Conservation (phyloP, 1,140 invertebrate species). For the Diabrotica undecimpunctata region DNA sequence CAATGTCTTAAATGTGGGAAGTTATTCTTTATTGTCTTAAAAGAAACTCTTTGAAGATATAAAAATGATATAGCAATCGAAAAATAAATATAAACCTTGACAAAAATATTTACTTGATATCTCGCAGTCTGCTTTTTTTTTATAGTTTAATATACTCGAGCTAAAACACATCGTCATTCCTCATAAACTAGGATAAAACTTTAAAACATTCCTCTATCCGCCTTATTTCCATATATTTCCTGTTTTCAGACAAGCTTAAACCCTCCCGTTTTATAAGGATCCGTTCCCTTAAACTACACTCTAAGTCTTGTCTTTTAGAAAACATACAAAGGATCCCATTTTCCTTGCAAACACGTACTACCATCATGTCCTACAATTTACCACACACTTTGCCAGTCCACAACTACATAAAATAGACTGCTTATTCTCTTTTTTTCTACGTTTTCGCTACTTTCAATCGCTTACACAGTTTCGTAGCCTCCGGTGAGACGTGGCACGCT, state of each 20-base stretch:
- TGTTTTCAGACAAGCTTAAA: background rate
- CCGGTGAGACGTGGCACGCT: background rate
- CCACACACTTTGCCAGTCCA: constrained; percentile 17
- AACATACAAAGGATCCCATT: constrained; percentile 10
- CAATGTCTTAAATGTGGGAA: no score
- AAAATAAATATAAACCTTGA: no score
- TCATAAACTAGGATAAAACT: no score
- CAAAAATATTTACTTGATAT: no score
- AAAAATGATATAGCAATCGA: no score
- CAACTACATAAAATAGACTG: constrained; percentile 16
- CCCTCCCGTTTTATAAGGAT: background rate
- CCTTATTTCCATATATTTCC: no score
- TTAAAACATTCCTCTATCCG: no score
- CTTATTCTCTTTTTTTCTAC: constrained; percentile 6
- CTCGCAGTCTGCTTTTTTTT: no score
- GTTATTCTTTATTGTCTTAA: no score
- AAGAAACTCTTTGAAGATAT: no score
- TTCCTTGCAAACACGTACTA: constrained; percentile 6
- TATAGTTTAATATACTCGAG: no score
- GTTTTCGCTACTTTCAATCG: constrained; percentile 3
- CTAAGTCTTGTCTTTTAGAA: constrained; percentile 2
- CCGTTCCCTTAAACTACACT: background rate
- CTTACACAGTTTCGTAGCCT: constrained; percentile 11
- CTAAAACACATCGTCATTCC: no score
- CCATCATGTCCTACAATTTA: constrained; percentile 17